Base-by-base conservation (phyloP, 1,140 invertebrate genomes). In the Drosophila guanche region DNA sequence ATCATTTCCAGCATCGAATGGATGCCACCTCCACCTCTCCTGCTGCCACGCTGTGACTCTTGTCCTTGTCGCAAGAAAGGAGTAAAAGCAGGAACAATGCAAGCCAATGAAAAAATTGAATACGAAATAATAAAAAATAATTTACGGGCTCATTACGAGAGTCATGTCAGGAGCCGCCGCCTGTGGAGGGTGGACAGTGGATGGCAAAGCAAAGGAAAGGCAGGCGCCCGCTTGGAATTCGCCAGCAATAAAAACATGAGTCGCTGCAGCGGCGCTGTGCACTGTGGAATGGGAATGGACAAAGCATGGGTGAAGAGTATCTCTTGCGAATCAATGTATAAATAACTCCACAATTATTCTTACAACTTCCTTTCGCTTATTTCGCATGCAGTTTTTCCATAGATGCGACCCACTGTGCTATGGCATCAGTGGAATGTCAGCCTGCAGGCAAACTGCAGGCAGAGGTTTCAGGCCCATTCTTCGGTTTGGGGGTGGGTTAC, bases 121-220 rank as follows among this genome's bases (percentile, higher is more conserved):
- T 86, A 88, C 83, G 65, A 88, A 86, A 86, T 88, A 86, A 86
- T 78, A 86, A 86, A 86, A 86, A 86, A 86, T 88, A 88, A 86
- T 86, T 88, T 86, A 86, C 78, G 83, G 77, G 62, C 83, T 86
- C 83, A 86, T 86, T 86, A 88, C 79, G 77, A 70, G 54, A 75
- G 71, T 66, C 54, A 74, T 60, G 73, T 57, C 47, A 42, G 52
- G 22, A 51, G 42, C n/a, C 14, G 53, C 16, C 27, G 33, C 23
- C 16, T 20, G 42, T 16, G 37, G 50, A 33, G 60, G 42, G 37
- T 23, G 27, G 33, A 14, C 29, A 7, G 63, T 20, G 7, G 20
- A 33, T 48, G 55, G 25, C 4, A 8, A 33, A n/a, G 20, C 8
- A 27, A 20, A 20, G 16, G 16, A 20, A 20, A 20, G n/a, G 41